Evolutionary conservation across 2,888 invertebrate genomes (phyloP), one percentile per base, ranked within the genome.

Genomic region (Copidosoma aretas): DNA sequence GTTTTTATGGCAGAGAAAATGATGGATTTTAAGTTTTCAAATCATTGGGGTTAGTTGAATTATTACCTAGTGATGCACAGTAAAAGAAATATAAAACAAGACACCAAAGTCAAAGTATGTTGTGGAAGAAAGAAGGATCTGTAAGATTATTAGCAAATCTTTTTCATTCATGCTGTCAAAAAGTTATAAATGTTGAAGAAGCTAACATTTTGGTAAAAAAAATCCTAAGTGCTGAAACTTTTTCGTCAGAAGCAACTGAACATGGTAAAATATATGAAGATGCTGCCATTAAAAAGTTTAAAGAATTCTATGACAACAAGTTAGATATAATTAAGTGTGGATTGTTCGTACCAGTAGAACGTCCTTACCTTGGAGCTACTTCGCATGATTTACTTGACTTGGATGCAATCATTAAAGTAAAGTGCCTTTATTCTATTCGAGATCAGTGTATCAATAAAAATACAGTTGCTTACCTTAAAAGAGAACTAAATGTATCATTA

Each of bases 311-410:
- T 53, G 39, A 46, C 43, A 64, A 60, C 32, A 21, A 56, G 21
- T 14, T 56, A 22, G 25, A 24, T 1, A 52, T 61, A 5, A 64
- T 17, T 19, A 1, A 5, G 14, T 64, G 64, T 64, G 64, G 68
- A 1, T 59, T 41, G 56, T 69, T 60, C n/a, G 52, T 62, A 19
- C 59, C 17, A 49, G 58, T 60, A 58, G 61, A 53, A 32, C 60
- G 49, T 63, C 71, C 66, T 61, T 69, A 52, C 15, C 54, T 71
- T 51, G 73, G 67, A 41, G 72, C 72, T 51, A 63, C 72, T 25
- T 64, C 71, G n/a, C 70, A 73, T 64, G 68, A 71, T n/a, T 67
- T 74, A 39, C 39, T 70, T 12, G 25, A 25, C 15, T 46, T 57
- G 22, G 60, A 63, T 39, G 22, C 60, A 14, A 57, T 67, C 17